Evolutionary conservation across 2,797 vertebrate genomes (phyloP).

Genomic region (Potorous gilbertii): DNA sequence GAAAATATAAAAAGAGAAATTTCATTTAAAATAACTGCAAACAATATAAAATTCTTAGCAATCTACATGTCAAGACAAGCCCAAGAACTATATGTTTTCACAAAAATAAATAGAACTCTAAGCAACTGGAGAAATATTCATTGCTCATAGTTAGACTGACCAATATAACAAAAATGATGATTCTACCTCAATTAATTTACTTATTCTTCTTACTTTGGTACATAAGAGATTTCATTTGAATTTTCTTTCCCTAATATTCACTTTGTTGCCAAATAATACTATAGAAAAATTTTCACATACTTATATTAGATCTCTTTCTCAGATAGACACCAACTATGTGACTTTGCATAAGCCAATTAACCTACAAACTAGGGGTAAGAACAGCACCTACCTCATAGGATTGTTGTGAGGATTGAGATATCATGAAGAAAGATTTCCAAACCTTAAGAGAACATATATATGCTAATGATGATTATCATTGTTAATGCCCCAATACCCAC

Average conservation of each 20-base stretch:
- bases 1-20: neutral
- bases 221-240: neutral
- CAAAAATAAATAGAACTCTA: neutral
- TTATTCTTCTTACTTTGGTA: neutral
- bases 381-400: no score
- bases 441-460: no score
- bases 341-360: no score
- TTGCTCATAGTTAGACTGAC: neutral
- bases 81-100: neutral
- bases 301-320: neutral
- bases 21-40: neutral
- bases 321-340: no score
- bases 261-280: neutral
- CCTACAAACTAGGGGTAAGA: no score
- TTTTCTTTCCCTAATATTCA: neutral
- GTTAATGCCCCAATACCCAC: no score
- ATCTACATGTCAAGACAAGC: neutral
- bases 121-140: neutral
- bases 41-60: neutral
- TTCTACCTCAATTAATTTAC: neutral
- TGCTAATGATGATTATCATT: no score
- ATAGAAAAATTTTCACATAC: conserved; percentile 44
- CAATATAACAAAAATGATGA: neutral
- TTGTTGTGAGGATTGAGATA: no score
- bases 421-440: no score